phyloP scores from a whole-genome alignment of 2,888 invertebrate genomes.

The Dynastes hyllus region DNA sequence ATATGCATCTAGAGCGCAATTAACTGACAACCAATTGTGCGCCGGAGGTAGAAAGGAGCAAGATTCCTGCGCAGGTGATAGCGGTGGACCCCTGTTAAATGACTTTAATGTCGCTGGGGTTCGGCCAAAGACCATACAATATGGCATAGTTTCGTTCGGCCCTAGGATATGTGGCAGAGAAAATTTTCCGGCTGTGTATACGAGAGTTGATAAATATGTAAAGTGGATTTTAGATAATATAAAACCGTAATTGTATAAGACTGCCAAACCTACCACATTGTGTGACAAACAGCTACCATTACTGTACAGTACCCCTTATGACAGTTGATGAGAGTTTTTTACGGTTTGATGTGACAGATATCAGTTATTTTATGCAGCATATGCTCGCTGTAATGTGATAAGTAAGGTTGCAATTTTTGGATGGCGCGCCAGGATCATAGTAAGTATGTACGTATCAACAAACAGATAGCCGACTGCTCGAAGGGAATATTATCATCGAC shows the following conservation, averaged over 20 bases:
- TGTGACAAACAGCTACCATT: constrained; percentile 1
- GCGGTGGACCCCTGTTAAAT: constrained; percentile 78
- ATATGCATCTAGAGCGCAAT: constrained; percentile 53
- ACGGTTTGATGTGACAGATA: neutral
- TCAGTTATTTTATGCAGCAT: too few relatives aligned
- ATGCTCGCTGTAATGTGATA: too few relatives aligned
- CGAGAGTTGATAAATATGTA: constrained; percentile 75
- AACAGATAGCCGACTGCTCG: too few relatives aligned
- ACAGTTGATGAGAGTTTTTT: neutral
- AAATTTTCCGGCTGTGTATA: constrained; percentile 81
- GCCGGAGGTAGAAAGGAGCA: constrained; percentile 76
- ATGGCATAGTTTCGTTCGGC: constrained; percentile 73
- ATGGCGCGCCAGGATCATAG: too few relatives aligned
- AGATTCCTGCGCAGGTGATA: constrained; percentile 81
- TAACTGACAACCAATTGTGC: constrained; percentile 73
- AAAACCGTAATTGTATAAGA: constrained; percentile 62
- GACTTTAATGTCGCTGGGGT: too few relatives aligned
- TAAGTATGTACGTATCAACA: too few relatives aligned
- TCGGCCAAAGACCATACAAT: constrained; percentile 72
- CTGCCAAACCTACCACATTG: constrained; percentile 8
- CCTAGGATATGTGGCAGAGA: constrained; percentile 68
- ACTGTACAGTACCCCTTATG: neutral
- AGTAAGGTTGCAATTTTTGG: too few relatives aligned
- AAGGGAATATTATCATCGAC: too few relatives aligned
- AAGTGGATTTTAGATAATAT: constrained; percentile 77